phyloP scores from a whole-genome alignment of 2,113 vertebrate genomes.

The Canis aureus region DNA sequence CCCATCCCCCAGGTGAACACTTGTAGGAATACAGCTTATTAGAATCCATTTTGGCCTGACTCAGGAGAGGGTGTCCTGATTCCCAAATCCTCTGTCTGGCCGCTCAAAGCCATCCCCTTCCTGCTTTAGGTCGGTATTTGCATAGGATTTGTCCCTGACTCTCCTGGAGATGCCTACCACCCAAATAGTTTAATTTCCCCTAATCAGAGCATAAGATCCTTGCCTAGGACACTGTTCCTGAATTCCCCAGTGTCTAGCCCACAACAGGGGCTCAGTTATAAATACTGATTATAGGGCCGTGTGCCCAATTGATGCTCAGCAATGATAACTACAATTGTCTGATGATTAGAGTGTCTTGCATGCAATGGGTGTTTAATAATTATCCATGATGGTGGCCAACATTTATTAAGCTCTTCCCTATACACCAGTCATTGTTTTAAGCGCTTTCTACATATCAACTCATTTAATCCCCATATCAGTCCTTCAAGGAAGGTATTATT shows the following conservation, averaged over 20 bases:
- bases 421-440: not conserved
- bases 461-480: not conserved
- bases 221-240: not conserved
- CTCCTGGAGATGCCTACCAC: not conserved
- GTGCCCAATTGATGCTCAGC: not conserved
- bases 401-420: not conserved
- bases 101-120: not conserved
- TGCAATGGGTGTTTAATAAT: not conserved
- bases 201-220: not conserved
- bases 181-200: not conserved
- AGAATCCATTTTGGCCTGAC: not conserved
- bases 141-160: not conserved
- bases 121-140: not conserved
- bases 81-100: not conserved
- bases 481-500: not conserved
- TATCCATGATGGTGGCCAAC: not conserved
- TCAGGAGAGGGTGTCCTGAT: not conserved
- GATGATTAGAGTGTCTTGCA: not conserved
- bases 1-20: not conserved
- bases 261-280: not conserved
- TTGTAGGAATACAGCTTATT: not conserved
- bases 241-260: not conserved
- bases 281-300: not conserved
- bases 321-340: not conserved
- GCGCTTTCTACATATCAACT: not conserved